Base-by-base conservation (phyloP, 1,140 invertebrate species). In the Cydia pomonella region DNA sequence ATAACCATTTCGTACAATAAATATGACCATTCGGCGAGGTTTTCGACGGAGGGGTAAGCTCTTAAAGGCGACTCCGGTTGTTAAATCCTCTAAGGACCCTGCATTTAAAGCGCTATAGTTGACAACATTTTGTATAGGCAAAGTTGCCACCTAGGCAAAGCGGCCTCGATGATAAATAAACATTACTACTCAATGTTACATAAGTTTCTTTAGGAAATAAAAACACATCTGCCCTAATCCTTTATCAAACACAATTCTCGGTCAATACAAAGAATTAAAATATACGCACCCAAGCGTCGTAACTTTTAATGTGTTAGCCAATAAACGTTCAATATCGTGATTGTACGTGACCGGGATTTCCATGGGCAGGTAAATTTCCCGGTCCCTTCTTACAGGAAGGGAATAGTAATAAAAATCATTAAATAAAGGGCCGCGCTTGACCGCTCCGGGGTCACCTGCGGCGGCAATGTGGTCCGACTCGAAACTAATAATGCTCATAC, bases 311-410 rank as follows among this genome's bases (percentile, higher is more conserved):
- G 81, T 79, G 81, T 78, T 83, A 78, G 76, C 83, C 82, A 84
- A 86, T 86, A 87, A 87, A 83, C 78, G 86, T 86, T 82, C 82
- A 84, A 85, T 84, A 85, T 82, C 78, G 80, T 82, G 84, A 83
- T 80, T 86, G 73, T 84, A 78, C 76, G 80, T 81, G 79, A 77
- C 75, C 78, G 76, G 74, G 63, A 63, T 79, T 77, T 72, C 77
- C 77, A 77, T 76, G 77, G 80, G 44, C 82, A 87, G 85, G 85
- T 87, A 85, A 85, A 87, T 85, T 83, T 80, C 80, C 80, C 73
- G 76, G 77, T 77, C 82, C 78, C 79, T 74, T 18, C 71, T 78
- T 71, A 44, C 75, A 77, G 77, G 78, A 78, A 82, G 76, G 73
- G 63, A 77, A 79, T 77, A 77, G 77, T 77, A 83, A 85, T 87